Evolutionary conservation across 1,140 invertebrate genomes (phyloP).

Genomic region (Calliphora vicina): DNA sequence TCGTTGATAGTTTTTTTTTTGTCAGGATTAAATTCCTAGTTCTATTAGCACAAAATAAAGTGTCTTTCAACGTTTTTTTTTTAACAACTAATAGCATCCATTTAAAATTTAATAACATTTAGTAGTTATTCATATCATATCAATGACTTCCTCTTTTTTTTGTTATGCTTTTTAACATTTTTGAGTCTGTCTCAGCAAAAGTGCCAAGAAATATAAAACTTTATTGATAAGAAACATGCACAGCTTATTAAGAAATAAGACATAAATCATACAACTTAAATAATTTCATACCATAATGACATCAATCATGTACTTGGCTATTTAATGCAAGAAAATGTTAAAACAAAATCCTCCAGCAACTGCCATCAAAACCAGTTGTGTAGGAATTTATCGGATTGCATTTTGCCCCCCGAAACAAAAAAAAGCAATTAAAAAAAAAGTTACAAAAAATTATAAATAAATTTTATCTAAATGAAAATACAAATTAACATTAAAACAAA

Average conservation of each 20-base stretch:
- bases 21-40: too few species aligned
- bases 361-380: not conserved
- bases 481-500: not conserved
- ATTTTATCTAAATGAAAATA: not conserved
- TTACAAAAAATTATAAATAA: not conserved
- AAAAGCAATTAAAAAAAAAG: conserved; percentile 22
- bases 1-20: too few species aligned
- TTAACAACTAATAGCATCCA: too few species aligned
- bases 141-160: not conserved
- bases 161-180: not conserved
- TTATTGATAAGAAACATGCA: conserved; percentile 27
- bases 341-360: not conserved
- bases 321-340: not conserved
- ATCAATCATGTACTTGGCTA: conserved; percentile 14
- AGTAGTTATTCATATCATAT: conserved; percentile 21
- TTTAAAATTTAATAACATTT: not conserved
- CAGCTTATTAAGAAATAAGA: not conserved
- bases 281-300: conserved; percentile 7
- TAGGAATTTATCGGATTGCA: not conserved
- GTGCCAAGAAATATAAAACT: not conserved
- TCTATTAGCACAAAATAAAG: too few species aligned
- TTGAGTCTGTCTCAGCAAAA: not conserved
- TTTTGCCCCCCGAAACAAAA: not conserved
- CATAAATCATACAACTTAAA: conserved; percentile 21
- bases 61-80: too few species aligned